phyloP scores from a whole-genome alignment of 2,888 invertebrate genomes.

The Megamerina dolium region DNA sequence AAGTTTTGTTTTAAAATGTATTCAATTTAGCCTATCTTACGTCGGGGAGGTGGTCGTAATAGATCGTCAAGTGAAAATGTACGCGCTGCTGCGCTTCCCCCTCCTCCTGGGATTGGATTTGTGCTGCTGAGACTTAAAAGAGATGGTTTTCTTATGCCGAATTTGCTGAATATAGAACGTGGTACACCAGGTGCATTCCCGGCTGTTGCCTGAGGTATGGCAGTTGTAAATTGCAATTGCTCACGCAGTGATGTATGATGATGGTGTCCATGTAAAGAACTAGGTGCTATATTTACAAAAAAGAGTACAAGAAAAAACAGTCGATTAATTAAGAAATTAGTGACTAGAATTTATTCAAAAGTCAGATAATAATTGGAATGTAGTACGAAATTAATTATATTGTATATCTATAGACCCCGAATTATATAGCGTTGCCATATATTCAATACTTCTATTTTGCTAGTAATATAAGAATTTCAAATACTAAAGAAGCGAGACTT shows the following conservation, averaged over 20 bases:
- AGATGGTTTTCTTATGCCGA: slow-evolving; percentile 84
- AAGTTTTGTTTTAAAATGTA: slow-evolving; percentile 21
- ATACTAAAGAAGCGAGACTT: too few species aligned
- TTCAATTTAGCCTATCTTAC: slow-evolving; percentile 57
- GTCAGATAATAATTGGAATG: too few species aligned
- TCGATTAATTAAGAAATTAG: too few species aligned
- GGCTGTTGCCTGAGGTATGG: slow-evolving; percentile 48
- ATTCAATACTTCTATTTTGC: too few species aligned
- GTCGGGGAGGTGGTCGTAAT: slow-evolving; percentile 75
- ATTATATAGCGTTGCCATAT: too few species aligned
- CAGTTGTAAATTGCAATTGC: slow-evolving; percentile 53
- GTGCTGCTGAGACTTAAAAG: slow-evolving; percentile 73
- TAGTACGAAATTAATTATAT: too few species aligned
- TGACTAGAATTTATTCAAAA: too few species aligned
- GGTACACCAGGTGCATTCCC: slow-evolving; percentile 54
- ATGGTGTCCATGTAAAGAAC: slow-evolving; percentile 40
- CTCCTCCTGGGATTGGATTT: slow-evolving; percentile 44
- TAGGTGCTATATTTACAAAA: slow-evolving; percentile 30
- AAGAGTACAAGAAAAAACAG: slow-evolving; percentile 7
- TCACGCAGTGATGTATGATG: slow-evolving; percentile 58
- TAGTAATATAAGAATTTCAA: too few species aligned
- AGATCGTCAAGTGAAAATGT: slow-evolving; percentile 86
- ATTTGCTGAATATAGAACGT: slow-evolving; percentile 71
- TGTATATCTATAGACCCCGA: too few species aligned
- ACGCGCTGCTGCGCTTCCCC: slow-evolving; percentile 62